Base-by-base conservation (phyloP, 1,140 invertebrate genomes). In the Patella vulgata region DNA sequence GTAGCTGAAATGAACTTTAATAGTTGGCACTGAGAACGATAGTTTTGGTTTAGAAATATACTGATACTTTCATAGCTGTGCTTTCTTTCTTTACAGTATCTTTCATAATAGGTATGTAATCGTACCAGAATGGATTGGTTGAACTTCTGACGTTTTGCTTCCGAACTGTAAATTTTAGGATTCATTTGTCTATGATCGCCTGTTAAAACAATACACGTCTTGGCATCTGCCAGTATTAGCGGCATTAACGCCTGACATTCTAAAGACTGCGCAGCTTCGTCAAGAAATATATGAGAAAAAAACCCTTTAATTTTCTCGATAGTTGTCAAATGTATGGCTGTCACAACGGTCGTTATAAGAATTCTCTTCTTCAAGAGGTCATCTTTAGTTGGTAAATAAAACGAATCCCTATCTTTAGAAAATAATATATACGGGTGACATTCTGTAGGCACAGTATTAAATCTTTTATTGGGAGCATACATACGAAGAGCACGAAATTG, bases 281-380 rank as follows among this genome's bases (percentile, higher is more conserved):
- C 79, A 1, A 81, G 57, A 42, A 81, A 78, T 46, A 82, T 77
- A 47, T 82, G 80, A 8, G 77, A 76, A 53, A 82, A 82, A 52
- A 61, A 61, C 11, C 68, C 74, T 33, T 74, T 60, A 14, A 79
- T 39, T 5, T 36, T 36, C n/a, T n/a, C n/a, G 6, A 36, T 8
- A 8, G 33, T 36, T 12, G 75, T 68, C 36, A 81, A 60, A 8
- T 66, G 47, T 47, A 78, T 61, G 0, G 93, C 93, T 21, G 91
- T 93, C 51, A 89, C 89, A 3, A 96, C 79, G 0, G 93, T 95
- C 0, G 92, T 91, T 1, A 95, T 90, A 33, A 95, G 88, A 17
- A 96, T 87, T 43, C 89, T 84, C 75, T 90, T 89, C 39, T 89
- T 85, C 56, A 87, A 82, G 0, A 94, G 86, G 68, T 94, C 91